Evolutionary conservation across 2,888 invertebrate species (phyloP), one percentile per base, ranked within the genome.

Genomic region (Oscheius myriophilus): DNA sequence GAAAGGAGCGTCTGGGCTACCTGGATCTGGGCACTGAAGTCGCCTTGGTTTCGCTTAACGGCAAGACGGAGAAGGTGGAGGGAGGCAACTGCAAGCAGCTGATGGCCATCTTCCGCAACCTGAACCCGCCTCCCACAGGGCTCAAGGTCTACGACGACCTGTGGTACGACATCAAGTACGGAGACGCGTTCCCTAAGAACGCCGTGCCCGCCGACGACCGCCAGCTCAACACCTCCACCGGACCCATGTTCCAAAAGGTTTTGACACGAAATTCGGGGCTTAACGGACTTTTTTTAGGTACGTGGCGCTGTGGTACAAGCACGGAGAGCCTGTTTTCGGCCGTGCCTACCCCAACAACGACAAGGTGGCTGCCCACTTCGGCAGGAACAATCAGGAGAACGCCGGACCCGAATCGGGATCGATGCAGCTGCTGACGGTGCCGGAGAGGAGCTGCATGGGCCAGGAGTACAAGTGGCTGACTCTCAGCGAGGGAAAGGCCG

Each of bases 281-380:
- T 33, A 33, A 33, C 9, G 3, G 4, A 33, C 3, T 9, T 9
- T 3, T 33, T 33, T 33, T 9, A 33, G 33, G 33, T 79, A 77
- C 71, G 78, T 81, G 42, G 81, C 79, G 6, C 75, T 81, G 21
- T 81, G 81, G 81, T 81, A 81, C 72, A 79, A 79, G 57, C 81
- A 81, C 70, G 81, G 81, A 49, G 73, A 81, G 21, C 81, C 81
- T 14, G 75, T 81, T 21, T 79, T 81, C 59, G 79, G 79, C 12
- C 65, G 79, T 33, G 73, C 79, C 23, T 79, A 75, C 59, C 78
- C 78, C 42, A 75, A 67, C 55, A 45, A 52, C 12, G 76, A 72
- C 26, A 80, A 79, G 70, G 72, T 26, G 25, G 51, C 51, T 26
- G 81, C 81, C 14, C 73, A 78, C 51, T 80, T 80, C 62, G 81